Evolutionary conservation across 2,113 vertebrate species (phyloP), one percentile per base, ranked within the genome.

Genomic region (Hippocampus abdominalis): DNA sequence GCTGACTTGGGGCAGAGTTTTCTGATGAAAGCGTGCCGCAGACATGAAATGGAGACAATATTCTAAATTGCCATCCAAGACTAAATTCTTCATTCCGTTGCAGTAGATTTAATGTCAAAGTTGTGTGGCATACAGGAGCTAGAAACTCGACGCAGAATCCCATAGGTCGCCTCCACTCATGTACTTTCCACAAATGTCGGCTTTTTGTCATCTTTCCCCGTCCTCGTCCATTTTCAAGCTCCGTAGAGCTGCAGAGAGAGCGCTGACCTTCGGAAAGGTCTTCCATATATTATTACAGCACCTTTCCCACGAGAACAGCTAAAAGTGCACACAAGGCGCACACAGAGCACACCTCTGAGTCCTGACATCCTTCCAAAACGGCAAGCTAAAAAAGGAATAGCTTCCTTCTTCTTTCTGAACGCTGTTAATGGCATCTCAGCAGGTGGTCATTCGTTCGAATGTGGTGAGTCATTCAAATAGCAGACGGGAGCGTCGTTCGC

Each of bases 241-340:
- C 32, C 32, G 5, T 6, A 36, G 5, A 36, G 32, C 32, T 36
- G 48, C 69, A 71, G 48, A 76, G 48, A 76, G 44, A 25, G 74
- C 53, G 25, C 13, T 8, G 46, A 85, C 80, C 77, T 79, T 81
- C 25, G 49, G 60, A 79, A 80, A 76, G 71, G 73, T 74, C 78
- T 81, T 81, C 81, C 72, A 70, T 83, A 83, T 79, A 85, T 78
- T 87, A 86, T 89, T 81, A 69, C 66, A 64, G 56, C 53, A 23
- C 66, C 32, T 71, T 78, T 71, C 74, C 44, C 53, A 13, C 8
- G 53, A 66, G 78, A 73, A 63, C 62, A 78, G 80, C 70, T 73
- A 66, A 68, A 71, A 21, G 25, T 61, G 48, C 56, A 75, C 56
- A 75, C 6, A 61, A 29, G n/a, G 62, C 23, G 36, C 64, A 73